These are phyloP conservation scores for Cariama cristata DNA, from an alignment of 2,113 vertebrate genomes.

Conservation along the genomic window DNA sequence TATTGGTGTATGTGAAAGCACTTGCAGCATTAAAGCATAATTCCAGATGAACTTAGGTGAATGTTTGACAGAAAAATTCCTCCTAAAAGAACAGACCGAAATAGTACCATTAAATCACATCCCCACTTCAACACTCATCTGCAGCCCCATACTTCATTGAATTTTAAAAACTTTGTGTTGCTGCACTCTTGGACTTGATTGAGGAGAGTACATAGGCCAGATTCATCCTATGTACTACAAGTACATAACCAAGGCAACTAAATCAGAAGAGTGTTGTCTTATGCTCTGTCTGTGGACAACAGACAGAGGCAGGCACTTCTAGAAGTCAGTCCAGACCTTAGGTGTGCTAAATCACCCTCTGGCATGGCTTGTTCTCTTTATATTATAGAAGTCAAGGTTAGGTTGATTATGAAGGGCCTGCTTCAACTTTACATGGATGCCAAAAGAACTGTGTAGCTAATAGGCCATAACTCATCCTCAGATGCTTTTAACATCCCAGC, in stretches of 20 bases:
- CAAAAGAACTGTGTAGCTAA: not conserved
- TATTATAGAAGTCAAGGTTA: not conserved
- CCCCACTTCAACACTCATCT: conserved; percentile 13
- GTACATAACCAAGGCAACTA: not conserved
- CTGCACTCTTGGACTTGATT: not conserved
- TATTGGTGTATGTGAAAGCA: conserved; percentile 61
- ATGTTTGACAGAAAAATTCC: conserved; percentile 51
- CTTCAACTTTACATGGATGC: not conserved
- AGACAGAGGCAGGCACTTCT: not conserved
- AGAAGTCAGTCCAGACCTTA: not conserved
- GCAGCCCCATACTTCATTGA: not conserved
- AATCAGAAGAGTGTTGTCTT: not conserved
- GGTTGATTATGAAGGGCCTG: not conserved
- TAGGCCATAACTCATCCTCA: not conserved
- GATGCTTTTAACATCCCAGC: not conserved
- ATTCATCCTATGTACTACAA: not conserved
- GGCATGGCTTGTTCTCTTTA: not conserved
- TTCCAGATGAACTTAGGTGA: conserved; percentile 56
- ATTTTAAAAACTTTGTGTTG: not conserved
- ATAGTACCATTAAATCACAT: conserved; percentile 5
- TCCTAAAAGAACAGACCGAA: conserved; percentile 48
- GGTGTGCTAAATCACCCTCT: not conserved
- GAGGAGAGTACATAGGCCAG: not conserved
- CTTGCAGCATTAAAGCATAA: conserved; percentile 58
- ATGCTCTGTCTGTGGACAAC: not conserved